These are phyloP conservation scores for Pilophorus perplexus DNA, from an alignment of 2,888 invertebrate genomes.

Conservation along the genomic window DNA sequence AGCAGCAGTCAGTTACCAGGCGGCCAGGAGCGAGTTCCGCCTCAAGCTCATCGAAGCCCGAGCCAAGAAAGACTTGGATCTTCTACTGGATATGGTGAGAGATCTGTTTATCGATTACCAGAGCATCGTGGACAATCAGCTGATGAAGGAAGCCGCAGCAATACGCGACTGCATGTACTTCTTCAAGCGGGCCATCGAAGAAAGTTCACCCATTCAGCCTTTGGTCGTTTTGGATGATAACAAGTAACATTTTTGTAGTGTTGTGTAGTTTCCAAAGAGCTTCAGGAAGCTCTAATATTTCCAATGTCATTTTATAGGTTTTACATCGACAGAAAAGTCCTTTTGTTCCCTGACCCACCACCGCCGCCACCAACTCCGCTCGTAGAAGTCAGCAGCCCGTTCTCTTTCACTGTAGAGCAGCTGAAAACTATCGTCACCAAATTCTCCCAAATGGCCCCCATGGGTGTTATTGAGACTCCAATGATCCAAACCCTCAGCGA, in stretches of 20 bases:
- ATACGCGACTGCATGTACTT: constrained; percentile 51
- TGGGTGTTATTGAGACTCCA: constrained; percentile 39
- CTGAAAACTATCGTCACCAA: constrained; percentile 45
- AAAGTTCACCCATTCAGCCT: constrained; percentile 55
- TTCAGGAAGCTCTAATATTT: too few relatives aligned
- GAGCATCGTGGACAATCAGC: constrained; percentile 55
- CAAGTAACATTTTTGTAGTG: constrained; percentile 43
- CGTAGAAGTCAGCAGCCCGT: constrained; percentile 45
- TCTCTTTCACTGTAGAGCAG: constrained; percentile 50
- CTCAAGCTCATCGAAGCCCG: constrained; percentile 53
- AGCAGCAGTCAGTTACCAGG: background rate
- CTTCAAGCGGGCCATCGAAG: constrained; percentile 55
- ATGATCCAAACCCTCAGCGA: constrained; percentile 40
- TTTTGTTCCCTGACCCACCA: constrained; percentile 50
- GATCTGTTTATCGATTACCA: constrained; percentile 60
- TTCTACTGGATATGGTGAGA: constrained; percentile 60
- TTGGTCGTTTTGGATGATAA: constrained; percentile 57
- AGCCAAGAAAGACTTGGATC: constrained; percentile 52
- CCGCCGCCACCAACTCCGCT: constrained; percentile 39
- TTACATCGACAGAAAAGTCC: constrained; percentile 55
- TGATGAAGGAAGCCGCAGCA: constrained; percentile 53
- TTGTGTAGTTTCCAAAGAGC: background rate
- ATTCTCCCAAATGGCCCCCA: constrained; percentile 40
- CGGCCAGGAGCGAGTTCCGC: constrained; percentile 55
- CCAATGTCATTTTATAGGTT: constrained; percentile 50